Evolutionary conservation across 2,113 vertebrate genomes (phyloP), one percentile per base, ranked within the genome.

Genomic region (Talpa occidentalis): DNA sequence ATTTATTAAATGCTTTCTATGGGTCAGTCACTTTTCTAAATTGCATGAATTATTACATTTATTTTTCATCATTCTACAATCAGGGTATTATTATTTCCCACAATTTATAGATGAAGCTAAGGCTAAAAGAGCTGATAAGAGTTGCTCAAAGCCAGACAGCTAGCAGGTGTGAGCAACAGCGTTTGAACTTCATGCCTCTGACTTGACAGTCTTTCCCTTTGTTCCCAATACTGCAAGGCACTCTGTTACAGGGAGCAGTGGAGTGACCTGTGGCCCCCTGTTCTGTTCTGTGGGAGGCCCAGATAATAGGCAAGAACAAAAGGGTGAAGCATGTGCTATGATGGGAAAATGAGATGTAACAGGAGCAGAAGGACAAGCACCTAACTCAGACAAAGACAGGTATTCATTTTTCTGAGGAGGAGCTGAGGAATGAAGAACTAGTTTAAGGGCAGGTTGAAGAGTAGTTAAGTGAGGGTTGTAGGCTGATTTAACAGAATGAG

Each of bases 11-110:
- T 62, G 3, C 16, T 94, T 90, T 86, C 74, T 76, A 42, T 86
- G 14, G 24, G 21, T 87, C 32, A 82, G 47, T 47, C 35, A 87
- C 86, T 77, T 8, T 76, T 80, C 11, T 72, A 74, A 79, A 54
- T 74, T 86, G 6, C 21, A 12, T 92, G 56, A 90, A 60, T 89
- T 73, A 60, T 84, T 24, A 91, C 56, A 86, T 64, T 64, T 96
- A 77, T 64, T 94, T 19, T 78, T 84, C 90, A 69, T 87, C n/a
- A 93, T 52, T n/a, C 14, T 88, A 32, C 81, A 92, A 80, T 84
- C n/a, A 76, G 49, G n/a, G 19, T 83, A 87, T 79, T 76, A 47
- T 72, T 96, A 82, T 69, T 85, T 94, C 49, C 67, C 37, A 90
- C 24, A 79, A 37, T 72, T 76, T 76, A 70, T 1, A 90, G 10